Evolutionary conservation across 2,888 invertebrate species (phyloP).

Genomic region (Cyclophora punctaria): DNA sequence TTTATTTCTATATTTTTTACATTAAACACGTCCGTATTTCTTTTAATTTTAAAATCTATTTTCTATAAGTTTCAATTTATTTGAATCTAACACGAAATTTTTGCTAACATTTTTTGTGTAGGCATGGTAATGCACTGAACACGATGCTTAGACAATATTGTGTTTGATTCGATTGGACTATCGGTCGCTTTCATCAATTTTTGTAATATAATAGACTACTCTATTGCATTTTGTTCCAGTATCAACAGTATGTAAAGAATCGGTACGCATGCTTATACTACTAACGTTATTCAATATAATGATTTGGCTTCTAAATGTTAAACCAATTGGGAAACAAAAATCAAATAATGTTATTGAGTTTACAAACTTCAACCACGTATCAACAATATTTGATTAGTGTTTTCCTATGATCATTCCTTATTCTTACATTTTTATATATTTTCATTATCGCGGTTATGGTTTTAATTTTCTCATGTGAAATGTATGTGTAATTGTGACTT

Average conservation of each 20-base stretch:
- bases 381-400: too few species aligned
- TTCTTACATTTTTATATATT: too few species aligned
- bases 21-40: constrained; percentile 38
- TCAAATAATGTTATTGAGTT: too few species aligned
- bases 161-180: constrained; percentile 5
- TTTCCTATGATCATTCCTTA: too few species aligned
- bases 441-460: too few species aligned
- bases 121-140: constrained; percentile 60
- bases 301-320: too few species aligned
- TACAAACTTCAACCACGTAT: too few species aligned
- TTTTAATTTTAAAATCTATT: constrained; percentile 29
- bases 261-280: constrained; percentile 54
- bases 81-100: constrained; percentile 26
- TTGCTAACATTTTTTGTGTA: constrained; percentile 42
- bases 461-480: not conserved
- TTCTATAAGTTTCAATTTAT: constrained; percentile 22
- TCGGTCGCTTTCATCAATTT: constrained; percentile 3
- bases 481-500: too few species aligned
- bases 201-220: too few species aligned
- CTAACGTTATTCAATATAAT: too few species aligned
- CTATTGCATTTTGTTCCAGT: constrained; percentile 50
- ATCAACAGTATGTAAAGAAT: constrained; percentile 51
- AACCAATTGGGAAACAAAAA: too few species aligned
- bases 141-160: constrained; percentile 35
- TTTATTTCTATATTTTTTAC: constrained; percentile 54